A percentile compares a stretch with the other conserved stretches of the same genome.
These are phyloP conservation scores for Epinotia ramella DNA, from an alignment of 2,888 invertebrate genomes.

Conservation along the genomic window DNA sequence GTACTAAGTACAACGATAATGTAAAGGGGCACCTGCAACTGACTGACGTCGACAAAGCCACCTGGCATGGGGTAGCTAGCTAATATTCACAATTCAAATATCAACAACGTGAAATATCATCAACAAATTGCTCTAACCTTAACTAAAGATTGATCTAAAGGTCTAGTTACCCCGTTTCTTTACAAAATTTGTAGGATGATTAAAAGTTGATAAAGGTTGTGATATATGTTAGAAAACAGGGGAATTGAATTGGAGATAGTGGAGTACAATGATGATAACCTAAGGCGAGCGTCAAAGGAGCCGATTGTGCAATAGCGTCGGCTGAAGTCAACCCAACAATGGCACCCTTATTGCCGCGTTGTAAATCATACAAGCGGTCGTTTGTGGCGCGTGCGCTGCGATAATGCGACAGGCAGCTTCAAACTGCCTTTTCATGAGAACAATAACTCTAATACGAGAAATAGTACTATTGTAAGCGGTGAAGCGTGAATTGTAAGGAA, in stretches of 20 bases:
- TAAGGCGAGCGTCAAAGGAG: conserved; percentile 70
- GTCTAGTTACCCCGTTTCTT: conserved; percentile 45
- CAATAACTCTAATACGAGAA: conserved; percentile 54
- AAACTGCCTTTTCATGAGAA: conserved; percentile 49
- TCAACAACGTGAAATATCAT: conserved; percentile 73
- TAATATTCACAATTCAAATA: conserved; percentile 54
- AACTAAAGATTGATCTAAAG: conserved; percentile 48
- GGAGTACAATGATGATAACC: conserved; percentile 65
- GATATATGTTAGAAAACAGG: conserved; percentile 22
- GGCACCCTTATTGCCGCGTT: conserved; percentile 69
- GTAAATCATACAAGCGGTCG: conserved; percentile 79
- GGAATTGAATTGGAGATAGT: conserved; percentile 36
- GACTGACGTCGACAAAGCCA: conserved; percentile 29
- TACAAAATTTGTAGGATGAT: conserved; percentile 12
- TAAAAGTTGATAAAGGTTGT: conserved; percentile 15
- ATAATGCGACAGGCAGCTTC: conserved; percentile 51
- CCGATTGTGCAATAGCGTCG: conserved; percentile 71
- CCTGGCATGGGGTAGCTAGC: conserved; percentile 32
- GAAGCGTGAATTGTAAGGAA: conserved; percentile 61
- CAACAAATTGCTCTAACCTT: conserved; percentile 54
- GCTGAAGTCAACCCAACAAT: conserved; percentile 71
- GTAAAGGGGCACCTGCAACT: conserved; percentile 28
- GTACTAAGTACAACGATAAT: conserved; percentile 31
- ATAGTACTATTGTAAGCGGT: conserved; percentile 52
- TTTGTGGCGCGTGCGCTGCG: conserved; percentile 78